phyloP scores from a whole-genome alignment of 2,888 invertebrate genomes.

The Oxycera nigricornis region DNA sequence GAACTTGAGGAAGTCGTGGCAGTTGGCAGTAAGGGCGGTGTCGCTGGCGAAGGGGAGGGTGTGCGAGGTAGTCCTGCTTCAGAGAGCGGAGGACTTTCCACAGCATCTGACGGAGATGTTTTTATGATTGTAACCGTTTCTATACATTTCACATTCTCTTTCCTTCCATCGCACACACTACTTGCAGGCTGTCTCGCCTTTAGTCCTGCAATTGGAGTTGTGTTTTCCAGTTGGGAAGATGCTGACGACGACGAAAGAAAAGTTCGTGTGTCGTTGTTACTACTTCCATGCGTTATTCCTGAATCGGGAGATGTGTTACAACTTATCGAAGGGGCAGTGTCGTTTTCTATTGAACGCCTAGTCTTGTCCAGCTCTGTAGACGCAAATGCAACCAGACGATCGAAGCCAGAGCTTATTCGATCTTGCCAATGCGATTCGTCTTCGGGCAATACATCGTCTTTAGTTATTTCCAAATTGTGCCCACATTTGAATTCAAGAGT shows the following conservation, averaged over 20 bases:
- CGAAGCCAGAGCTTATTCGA: conserved; percentile 91
- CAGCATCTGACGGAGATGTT: conserved; percentile 60
- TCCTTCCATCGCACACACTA: conserved; percentile 47
- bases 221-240: conserved; percentile 55
- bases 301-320: conserved; percentile 88
- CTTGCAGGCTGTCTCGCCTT: conserved; percentile 16
- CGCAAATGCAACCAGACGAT: conserved; percentile 90
- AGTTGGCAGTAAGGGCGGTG: conserved; percentile 53
- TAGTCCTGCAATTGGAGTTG: conserved; percentile 48
- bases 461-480: background rate
- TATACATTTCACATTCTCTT: conserved; percentile 50
- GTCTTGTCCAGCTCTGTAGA: conserved; percentile 89
- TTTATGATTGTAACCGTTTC: conserved; percentile 61
- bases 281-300: conserved; percentile 79
- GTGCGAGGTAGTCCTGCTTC: conserved; percentile 61
- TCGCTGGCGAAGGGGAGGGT: conserved; percentile 59
- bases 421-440: conserved; percentile 92
- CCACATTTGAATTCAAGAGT: background rate
- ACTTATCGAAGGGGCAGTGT: conserved; percentile 63
- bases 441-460: conserved; percentile 65
- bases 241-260: conserved; percentile 64
- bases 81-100: conserved; percentile 65
- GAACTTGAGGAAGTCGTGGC: background rate
- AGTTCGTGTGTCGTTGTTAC: conserved; percentile 60
- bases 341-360: conserved; percentile 81